Conservation (phyloP, 2,888 invertebrate species). For the Nycteola revayana region DNA sequence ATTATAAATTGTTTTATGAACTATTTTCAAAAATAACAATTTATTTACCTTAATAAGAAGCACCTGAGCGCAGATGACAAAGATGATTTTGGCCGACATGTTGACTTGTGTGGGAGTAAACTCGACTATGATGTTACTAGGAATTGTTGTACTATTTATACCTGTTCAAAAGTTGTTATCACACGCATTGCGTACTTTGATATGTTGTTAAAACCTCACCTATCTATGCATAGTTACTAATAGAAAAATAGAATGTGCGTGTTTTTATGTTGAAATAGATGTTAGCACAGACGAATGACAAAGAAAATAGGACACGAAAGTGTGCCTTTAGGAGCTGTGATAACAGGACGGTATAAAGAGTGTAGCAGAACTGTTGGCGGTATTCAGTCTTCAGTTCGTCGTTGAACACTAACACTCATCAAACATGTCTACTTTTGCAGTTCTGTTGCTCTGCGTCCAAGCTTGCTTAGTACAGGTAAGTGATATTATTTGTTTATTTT, state of each 20-base stretch:
- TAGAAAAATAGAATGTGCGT: neutral
- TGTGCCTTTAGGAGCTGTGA: neutral
- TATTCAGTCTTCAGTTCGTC: conserved; percentile 9
- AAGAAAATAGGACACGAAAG: too few relatives aligned
- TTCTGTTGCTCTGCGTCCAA: conserved; percentile 23
- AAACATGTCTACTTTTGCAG: conserved; percentile 18
- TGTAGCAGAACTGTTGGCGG: too few relatives aligned
- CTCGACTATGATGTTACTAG: conserved; percentile 10
- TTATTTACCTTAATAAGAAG: conserved; percentile 14
- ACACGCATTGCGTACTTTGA: too few relatives aligned
- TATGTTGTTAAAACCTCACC: conserved; percentile 1
- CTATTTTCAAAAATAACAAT: too few relatives aligned
- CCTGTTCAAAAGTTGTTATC: neutral
- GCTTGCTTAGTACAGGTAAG: conserved; percentile 13
- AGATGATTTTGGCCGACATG: conserved; percentile 38
- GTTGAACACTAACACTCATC: conserved; percentile 4
- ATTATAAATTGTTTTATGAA: too few relatives aligned
- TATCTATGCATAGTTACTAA: neutral
- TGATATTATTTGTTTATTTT: too few relatives aligned
- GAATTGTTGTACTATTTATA: conserved; percentile 2
- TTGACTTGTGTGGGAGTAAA: conserved; percentile 8
- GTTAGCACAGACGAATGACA: too few relatives aligned
- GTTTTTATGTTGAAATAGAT: too few relatives aligned
- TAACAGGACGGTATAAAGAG: too few relatives aligned
- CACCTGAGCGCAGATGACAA: conserved; percentile 25